Evolutionary conservation across 2,113 vertebrate species (phyloP).

Genomic region (Otocyon megalotis): DNA sequence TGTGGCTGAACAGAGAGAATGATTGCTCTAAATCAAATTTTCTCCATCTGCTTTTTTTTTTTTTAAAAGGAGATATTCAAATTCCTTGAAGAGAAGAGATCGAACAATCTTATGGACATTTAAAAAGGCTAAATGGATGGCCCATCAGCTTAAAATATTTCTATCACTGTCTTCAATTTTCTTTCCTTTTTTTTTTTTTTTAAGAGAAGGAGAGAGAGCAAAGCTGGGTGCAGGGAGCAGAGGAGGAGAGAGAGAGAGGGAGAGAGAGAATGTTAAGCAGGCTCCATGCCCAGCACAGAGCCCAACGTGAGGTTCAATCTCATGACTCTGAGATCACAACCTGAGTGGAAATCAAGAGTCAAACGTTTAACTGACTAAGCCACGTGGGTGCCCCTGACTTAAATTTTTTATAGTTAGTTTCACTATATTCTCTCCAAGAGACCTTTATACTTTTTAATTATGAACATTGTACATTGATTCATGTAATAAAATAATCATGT

Average conservation of each 20-base stretch:
- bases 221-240: too few species aligned
- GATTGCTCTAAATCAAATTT: neutral
- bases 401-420: neutral
- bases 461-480: neutral
- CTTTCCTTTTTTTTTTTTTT: neutral
- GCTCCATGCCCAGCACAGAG: neutral
- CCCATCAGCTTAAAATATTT: neutral
- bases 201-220: neutral
- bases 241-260: neutral
- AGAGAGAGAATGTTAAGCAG: neutral
- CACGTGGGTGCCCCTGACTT: neutral
- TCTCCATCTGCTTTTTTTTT: neutral
- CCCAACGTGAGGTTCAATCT: neutral
- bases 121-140: neutral
- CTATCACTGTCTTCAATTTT: neutral
- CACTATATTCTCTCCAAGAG: neutral
- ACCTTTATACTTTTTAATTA: neutral
- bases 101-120: neutral
- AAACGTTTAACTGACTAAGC: neutral
- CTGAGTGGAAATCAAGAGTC: neutral
- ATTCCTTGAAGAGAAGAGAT: neutral
- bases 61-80: neutral
- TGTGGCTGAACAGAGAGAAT: neutral
- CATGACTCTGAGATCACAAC: neutral
- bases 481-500: neutral